These are phyloP conservation scores for Chelon labrosus DNA, from an alignment of 2,797 vertebrate genomes.

Conservation along the genomic window DNA sequence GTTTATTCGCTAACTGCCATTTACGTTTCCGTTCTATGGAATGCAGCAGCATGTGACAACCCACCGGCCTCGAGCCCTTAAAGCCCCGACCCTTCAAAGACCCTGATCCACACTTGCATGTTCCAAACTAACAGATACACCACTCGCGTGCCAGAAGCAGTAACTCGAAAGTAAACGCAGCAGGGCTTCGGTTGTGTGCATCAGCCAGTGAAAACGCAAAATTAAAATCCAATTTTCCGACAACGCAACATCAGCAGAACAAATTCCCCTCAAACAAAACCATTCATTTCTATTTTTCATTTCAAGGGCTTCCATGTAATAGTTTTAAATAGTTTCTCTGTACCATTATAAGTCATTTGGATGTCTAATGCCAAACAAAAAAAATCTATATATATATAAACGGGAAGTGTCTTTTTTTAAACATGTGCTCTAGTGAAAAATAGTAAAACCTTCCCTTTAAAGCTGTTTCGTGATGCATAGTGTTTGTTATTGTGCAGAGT, in stretches of 20 bases:
- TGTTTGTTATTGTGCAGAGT: constrained; percentile 41
- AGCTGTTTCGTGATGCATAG: constrained; percentile 39
- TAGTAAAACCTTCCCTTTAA: constrained; percentile 40
- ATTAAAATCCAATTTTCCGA: too few species aligned
- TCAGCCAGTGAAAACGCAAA: constrained; percentile 36
- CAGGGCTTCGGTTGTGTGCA: constrained; percentile 50
- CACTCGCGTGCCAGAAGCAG: constrained; percentile 47
- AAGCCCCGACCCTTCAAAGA: constrained; percentile 1
- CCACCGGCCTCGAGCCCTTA: constrained; percentile 39
- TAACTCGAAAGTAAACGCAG: constrained; percentile 1
- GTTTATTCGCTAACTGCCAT: constrained; percentile 70
- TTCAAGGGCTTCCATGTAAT: constrained; percentile 72
- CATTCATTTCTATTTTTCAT: constrained; percentile 8
- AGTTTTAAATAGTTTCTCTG: constrained; percentile 33
- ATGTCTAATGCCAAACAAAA: constrained; percentile 37
- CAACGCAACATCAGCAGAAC: neutral
- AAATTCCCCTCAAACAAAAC: constrained; percentile 16
- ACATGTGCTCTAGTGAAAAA: constrained; percentile 43
- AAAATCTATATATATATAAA: constrained; percentile 18
- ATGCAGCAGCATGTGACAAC: constrained; percentile 71
- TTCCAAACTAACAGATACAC: constrained; percentile 24
- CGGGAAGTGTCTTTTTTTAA: constrained; percentile 43
- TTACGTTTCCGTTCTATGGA: constrained; percentile 75
- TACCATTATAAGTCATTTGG: constrained; percentile 40
- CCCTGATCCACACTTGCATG: constrained; percentile 50